Evolutionary conservation across 2,797 vertebrate genomes (phyloP).

Genomic region (Craterocephalus amniculus): DNA sequence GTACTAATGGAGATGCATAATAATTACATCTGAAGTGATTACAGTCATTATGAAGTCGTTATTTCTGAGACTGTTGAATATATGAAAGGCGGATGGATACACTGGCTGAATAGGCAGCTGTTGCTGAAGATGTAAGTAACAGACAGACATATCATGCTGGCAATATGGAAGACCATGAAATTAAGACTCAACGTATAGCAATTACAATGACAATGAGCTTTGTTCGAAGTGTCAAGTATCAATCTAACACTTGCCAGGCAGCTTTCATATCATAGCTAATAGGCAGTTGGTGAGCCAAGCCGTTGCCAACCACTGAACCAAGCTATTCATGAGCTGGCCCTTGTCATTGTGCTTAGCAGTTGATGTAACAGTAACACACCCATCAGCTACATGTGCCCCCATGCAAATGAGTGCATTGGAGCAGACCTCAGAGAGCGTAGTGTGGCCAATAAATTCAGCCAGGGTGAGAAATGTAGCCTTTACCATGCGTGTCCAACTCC

Average conservation of each 20-base stretch:
- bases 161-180: slow-evolving; percentile 82
- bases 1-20: slow-evolving; percentile 81
- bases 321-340: slow-evolving; percentile 74
- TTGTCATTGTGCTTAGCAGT: slow-evolving; percentile 72
- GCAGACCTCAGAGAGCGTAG: slow-evolving; percentile 72
- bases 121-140: slow-evolving; percentile 82
- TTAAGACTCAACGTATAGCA: slow-evolving; percentile 80
- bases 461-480: slow-evolving; percentile 80
- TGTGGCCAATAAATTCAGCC: slow-evolving; percentile 83
- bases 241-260: slow-evolving; percentile 79
- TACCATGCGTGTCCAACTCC: slow-evolving; percentile 81
- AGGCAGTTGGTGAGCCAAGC: slow-evolving; percentile 73
- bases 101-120: slow-evolving; percentile 84
- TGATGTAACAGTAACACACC: slow-evolving; percentile 78
- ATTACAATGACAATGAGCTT: slow-evolving; percentile 83
- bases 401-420: slow-evolving; percentile 84
- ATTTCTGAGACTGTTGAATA: slow-evolving; percentile 85
- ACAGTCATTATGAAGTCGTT: slow-evolving; percentile 89
- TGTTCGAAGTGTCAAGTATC: slow-evolving; percentile 80
- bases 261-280: slow-evolving; percentile 81
- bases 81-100: slow-evolving; percentile 79
- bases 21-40: slow-evolving; percentile 89
- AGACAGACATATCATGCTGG: slow-evolving; percentile 78
- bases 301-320: slow-evolving; percentile 73
- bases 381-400: slow-evolving; percentile 77